Conservation (phyloP, 2,888 invertebrate species). For the Nymphalis c-album region DNA sequence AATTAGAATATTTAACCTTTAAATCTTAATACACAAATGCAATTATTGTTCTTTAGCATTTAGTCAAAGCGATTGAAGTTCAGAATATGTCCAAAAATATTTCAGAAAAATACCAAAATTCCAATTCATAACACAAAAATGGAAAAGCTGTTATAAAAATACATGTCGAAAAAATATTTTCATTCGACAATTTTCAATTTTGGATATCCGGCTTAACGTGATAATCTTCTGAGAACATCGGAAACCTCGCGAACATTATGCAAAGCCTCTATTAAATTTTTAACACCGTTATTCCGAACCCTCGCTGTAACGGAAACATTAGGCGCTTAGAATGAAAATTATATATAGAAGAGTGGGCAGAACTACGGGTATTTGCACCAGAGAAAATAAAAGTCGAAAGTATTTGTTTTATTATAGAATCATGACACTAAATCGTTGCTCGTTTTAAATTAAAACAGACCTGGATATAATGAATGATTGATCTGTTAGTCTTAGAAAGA, state of each 20-base stretch:
- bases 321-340: conserved; percentile 1
- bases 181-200: conserved; percentile 44
- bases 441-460: no score
- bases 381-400: no score
- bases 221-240: conserved; percentile 41
- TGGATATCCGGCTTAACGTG: conserved; percentile 42
- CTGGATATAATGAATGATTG: no score
- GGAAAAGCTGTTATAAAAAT: neutral
- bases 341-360: neutral
- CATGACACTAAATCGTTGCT: no score
- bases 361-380: neutral
- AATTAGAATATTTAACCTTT: no score
- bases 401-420: no score
- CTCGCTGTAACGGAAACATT: conserved; percentile 20
- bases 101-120: no score
- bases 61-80: no score
- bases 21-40: no score
- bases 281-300: conserved; percentile 30
- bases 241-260: conserved; percentile 39
- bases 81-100: no score
- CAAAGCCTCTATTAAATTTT: conserved; percentile 40
- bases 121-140: neutral
- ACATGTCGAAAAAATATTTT: conserved; percentile 23
- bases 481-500: no score
- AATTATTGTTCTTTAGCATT: no score